Percentiles rank a stretch among this genome's conserved stretches.
These are phyloP conservation scores for Myanophis thanlyinensis DNA, from an alignment of 2,113 vertebrate genomes.

Conservation along the genomic window DNA sequence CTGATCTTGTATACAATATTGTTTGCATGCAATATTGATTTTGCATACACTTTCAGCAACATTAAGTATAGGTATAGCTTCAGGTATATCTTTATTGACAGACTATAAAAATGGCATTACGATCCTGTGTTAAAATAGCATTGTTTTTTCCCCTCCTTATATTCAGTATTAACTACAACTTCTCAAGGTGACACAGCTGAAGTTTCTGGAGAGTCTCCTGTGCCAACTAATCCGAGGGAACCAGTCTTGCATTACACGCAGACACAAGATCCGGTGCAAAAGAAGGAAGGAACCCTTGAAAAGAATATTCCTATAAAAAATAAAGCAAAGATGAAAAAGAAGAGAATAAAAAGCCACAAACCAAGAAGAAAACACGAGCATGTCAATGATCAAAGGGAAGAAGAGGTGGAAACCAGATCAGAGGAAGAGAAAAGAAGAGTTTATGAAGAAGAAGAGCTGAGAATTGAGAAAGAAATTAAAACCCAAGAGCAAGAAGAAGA, in stretches of 20 bases:
- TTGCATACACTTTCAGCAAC: neutral
- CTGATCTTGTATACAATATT: neutral
- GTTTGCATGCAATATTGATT: neutral
- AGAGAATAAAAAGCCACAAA: constrained; percentile 45
- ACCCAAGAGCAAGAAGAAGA: constrained; percentile 38
- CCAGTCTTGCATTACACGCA: constrained; percentile 16
- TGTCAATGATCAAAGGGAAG: constrained; percentile 26
- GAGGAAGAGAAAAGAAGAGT: constrained; percentile 50
- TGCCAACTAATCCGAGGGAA: constrained; percentile 64
- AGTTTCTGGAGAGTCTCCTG: constrained; percentile 85
- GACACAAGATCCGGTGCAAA: constrained; percentile 56
- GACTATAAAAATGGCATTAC: constrained; percentile 36
- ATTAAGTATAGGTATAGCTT: neutral
- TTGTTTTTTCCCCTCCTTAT: constrained; percentile 14
- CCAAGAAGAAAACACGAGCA: constrained; percentile 37
- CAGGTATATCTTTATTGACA: neutral
- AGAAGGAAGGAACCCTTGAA: constrained; percentile 31
- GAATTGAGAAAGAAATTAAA: constrained; percentile 31
- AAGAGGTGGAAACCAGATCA: constrained; percentile 29
- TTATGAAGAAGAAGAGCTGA: constrained; percentile 30
- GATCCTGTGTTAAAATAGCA: constrained; percentile 28
- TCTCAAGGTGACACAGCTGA: constrained; percentile 68
- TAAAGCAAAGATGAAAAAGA: constrained; percentile 55
- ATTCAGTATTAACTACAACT: constrained; percentile 46
- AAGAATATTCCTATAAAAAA: constrained; percentile 36